Base-by-base conservation (phyloP, 2,113 vertebrate genomes). In the Sinosuthora webbiana region DNA sequence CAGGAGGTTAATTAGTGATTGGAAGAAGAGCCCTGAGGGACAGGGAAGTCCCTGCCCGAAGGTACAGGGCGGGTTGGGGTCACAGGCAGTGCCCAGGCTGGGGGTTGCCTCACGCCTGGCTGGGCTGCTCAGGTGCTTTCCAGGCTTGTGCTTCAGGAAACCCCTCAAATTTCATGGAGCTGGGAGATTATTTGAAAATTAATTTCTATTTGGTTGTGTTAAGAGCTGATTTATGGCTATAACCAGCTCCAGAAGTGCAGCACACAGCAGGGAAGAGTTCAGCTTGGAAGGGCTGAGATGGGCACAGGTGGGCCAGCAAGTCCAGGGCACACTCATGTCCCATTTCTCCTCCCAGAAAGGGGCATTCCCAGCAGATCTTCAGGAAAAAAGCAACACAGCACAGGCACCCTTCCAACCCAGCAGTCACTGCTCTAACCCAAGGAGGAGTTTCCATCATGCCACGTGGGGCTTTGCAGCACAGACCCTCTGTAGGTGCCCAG, bases 281-380 rank as follows among this genome's bases (percentile, higher is more conserved):
- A 2, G 25, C 35, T 13, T 2, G 5, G 70, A 24, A 33, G 19
- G 64, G 45, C 87, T 28, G 45, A 49, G 77, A 44, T 19, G 65
- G 76, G 67, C 71, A 60, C 76, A 18, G 0, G 0, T 1, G 42
- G 37, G 31, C 69, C 53, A 62, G 6, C 1, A 6, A 47, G 30
- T 12, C 57, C 3, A 2, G 50, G 14, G 2, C 22, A 59, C 2
- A 3, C 17, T 56, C 37, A 2, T 0, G 1, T 25, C 13, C 6
- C 3, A 11, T 28, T 28, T 31, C 74, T 55, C 53, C 59, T 64
- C 47, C 59, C 35, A 39, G 14, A 15, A 14, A 17, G 9, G 47
- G 33, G 4, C 14, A 77, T 35, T 87, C 50, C 83, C 83, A 78
- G 52, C 39, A 67, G 28, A 22, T 11, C 62, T 53, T 50, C 35